phyloP scores from a whole-genome alignment of 2,888 invertebrate genomes.

The Morpho helenor region DNA sequence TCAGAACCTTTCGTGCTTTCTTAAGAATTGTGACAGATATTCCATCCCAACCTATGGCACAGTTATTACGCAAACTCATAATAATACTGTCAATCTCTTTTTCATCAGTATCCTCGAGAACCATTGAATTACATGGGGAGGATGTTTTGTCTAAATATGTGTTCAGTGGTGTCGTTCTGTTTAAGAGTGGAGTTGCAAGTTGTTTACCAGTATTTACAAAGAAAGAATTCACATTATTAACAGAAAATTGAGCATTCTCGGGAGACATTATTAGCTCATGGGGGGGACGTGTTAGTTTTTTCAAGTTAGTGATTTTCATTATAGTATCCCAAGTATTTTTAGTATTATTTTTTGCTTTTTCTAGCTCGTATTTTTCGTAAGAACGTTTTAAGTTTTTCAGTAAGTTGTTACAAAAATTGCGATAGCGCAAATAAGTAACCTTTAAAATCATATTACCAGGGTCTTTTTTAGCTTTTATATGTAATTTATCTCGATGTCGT shows the following conservation, averaged over 20 bases:
- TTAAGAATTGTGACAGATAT: background rate
- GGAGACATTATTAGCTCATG: background rate
- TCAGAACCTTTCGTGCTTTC: background rate
- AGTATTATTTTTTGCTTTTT: background rate
- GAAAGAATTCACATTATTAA: background rate
- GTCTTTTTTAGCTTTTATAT: background rate
- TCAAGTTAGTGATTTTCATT: background rate
- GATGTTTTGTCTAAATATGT: background rate
- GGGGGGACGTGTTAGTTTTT: background rate
- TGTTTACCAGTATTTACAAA: background rate
- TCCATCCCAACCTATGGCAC: slow-evolving; percentile 3
- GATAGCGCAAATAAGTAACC: background rate
- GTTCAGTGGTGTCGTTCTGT: background rate
- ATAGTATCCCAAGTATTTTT: background rate
- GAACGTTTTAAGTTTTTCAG: background rate
- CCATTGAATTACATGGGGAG: background rate
- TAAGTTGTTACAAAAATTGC: background rate
- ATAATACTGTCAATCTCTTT: background rate
- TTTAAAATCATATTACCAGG: background rate
- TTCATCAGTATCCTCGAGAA: background rate
- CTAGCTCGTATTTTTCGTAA: background rate
- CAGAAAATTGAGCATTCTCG: background rate
- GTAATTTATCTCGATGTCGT: background rate
- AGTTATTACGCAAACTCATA: background rate
- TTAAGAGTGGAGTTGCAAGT: background rate